These are phyloP conservation scores for Semaprochilodus insignis DNA, from an alignment of 2,797 vertebrate species.

Conservation along the genomic window DNA sequence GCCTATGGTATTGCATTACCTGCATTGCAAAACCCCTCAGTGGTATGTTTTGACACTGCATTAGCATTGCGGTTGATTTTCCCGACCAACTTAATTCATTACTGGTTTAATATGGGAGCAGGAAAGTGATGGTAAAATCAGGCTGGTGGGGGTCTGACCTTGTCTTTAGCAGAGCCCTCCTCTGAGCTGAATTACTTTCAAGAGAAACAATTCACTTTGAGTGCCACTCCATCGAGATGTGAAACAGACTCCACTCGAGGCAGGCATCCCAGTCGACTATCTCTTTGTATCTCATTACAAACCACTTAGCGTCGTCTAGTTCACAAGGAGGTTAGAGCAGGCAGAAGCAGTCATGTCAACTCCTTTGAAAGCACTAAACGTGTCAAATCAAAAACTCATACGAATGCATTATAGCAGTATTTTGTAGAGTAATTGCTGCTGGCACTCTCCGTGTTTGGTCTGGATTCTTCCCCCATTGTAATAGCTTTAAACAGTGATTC, in stretches of 20 bases:
- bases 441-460: background rate
- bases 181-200: conserved; percentile 6
- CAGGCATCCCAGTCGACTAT: background rate
- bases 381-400: background rate
- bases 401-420: background rate
- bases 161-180: conserved; percentile 8
- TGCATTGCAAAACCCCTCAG: background rate
- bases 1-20: background rate
- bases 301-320: conserved; percentile 11
- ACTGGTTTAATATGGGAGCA: background rate
- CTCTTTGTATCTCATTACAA: conserved; percentile 16
- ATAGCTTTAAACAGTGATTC: background rate
- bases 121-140: background rate
- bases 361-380: background rate
- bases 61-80: background rate
- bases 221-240: conserved; percentile 4
- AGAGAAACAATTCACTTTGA: conserved; percentile 7
- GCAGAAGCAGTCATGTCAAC: background rate
- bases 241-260: conserved; percentile 15
- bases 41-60: background rate
- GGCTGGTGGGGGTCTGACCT: conserved; percentile 1
- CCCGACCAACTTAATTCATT: conserved; percentile 1
- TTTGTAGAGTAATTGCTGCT: conserved; percentile 4
- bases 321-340: conserved; percentile 4
- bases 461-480: background rate